Percentiles rank a stretch among this genome's conserved stretches.
phyloP scores from a whole-genome alignment of 92 coral and sea anemone species.

The Virgularia gustaviana region DNA sequence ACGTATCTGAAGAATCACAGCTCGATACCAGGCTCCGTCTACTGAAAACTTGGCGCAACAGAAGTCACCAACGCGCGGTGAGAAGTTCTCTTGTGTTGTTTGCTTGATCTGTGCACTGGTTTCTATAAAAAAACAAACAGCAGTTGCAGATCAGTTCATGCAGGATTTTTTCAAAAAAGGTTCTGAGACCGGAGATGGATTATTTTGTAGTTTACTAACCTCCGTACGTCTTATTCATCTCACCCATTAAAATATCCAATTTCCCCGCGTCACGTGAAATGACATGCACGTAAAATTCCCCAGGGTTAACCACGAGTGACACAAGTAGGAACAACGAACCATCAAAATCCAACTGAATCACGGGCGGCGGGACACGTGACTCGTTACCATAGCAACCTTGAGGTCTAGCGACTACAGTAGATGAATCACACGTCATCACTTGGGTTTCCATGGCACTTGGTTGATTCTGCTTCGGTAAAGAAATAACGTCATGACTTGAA shows the following conservation, averaged over 20 bases:
- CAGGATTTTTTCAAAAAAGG: too few species aligned
- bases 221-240: constrained; percentile 67
- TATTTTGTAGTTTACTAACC: too few species aligned
- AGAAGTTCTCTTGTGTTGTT: not conserved
- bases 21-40: constrained; percentile 88
- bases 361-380: constrained; percentile 51
- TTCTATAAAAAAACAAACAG: not conserved
- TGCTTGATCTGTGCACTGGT: not conserved
- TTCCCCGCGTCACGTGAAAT: constrained; percentile 83
- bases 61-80: constrained; percentile 68
- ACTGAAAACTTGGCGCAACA: constrained; percentile 78
- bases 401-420: not conserved
- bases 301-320: constrained; percentile 73
- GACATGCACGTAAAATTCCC: constrained; percentile 88
- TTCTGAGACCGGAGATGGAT: too few species aligned
- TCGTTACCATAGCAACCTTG: not conserved
- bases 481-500: not conserved
- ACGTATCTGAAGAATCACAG: constrained; percentile 57
- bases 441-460: not conserved
- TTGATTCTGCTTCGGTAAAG: not conserved
- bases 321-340: constrained; percentile 69
- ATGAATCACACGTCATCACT: not conserved
- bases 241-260: constrained; percentile 67
- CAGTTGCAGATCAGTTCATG: not conserved
- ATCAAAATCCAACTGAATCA: constrained; percentile 41